Base-by-base conservation (phyloP, 2,113 vertebrate species). In the Albula glossodonta region DNA sequence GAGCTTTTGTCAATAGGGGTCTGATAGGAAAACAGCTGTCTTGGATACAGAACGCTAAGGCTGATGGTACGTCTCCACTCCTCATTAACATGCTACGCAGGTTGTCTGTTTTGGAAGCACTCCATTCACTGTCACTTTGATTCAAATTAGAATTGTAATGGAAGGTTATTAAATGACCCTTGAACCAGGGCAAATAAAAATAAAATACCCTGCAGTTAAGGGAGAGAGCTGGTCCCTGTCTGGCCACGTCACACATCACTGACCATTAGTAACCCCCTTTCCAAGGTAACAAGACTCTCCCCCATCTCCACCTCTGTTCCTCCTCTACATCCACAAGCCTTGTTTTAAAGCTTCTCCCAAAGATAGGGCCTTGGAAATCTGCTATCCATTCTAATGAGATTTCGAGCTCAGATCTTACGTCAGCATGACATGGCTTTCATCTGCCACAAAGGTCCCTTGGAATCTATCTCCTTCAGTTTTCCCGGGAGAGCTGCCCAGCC, bases 131-230 rank as follows among this genome's bases (percentile, higher is more conserved):
- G 89, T 92, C 89, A 89, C 86, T 92, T 91, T 87, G 84, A 92
- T 90, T 89, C 82, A 89, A 89, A 91, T 89, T 90, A 89, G 82
- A 89, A 91, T 50, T 87, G 83, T 86, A 92, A 90, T 92, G 88
- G 91, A 88, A 88, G 83, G 88, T 92, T 91, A 89, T 91, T 88
- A 90, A 92, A 91, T 92, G 87, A 93, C 89, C 89, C 85, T 74
- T 83, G 87, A 90, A 90, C 87, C 84, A 85, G 87, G 84, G 87
- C 31, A 78, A 90, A 88, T 82, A 78, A 80, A 90, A 91, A 90
- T 86, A 88, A 22, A 86, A 91, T 85, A 90, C 85, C 85, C 11
- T 9, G 48, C 87, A 85, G 84, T 84, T 88, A 83, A 83, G 82
- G 90, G 5, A 66, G 85, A 48, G 51, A 41, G 50, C 80, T 51